phyloP scores from a whole-genome alignment of 1,140 invertebrate species.

The Nasonia vitripennis region DNA sequence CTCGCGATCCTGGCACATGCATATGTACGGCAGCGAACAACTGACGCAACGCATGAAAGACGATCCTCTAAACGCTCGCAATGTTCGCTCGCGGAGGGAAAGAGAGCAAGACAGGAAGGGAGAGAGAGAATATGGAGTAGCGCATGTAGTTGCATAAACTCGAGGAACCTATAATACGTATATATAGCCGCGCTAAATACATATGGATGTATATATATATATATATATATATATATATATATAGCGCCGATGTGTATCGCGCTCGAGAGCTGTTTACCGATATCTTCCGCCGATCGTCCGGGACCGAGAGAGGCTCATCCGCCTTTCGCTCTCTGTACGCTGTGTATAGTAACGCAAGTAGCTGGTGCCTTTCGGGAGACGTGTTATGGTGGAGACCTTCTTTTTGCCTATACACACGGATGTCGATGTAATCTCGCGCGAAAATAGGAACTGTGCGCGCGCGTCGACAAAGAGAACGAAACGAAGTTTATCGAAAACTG shows the following conservation, averaged over 20 bases:
- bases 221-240: too few species aligned
- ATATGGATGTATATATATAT: too few species aligned
- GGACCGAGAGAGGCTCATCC: conserved; percentile 13
- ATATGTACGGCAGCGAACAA: background rate
- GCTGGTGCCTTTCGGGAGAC: background rate
- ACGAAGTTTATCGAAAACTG: too few species aligned
- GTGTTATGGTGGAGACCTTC: too few species aligned
- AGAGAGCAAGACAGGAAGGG: too few species aligned
- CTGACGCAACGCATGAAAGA: background rate
- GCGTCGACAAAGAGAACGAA: too few species aligned
- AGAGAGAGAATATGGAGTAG: background rate
- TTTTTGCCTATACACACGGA: too few species aligned
- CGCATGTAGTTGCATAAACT: background rate
- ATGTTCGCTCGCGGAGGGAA: background rate
- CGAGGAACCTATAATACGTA: background rate
- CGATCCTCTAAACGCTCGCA: background rate
- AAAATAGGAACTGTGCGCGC: too few species aligned
- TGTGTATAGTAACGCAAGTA: background rate
- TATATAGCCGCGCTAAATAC: too few species aligned
- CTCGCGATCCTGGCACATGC: too few species aligned
- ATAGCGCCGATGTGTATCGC: conserved; percentile 12
- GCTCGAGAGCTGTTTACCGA: background rate
- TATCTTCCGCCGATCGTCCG: conserved; percentile 32
- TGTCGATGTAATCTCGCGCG: too few species aligned
- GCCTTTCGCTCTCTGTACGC: conserved; percentile 41